These are phyloP conservation scores for Rhynchomys soricoides DNA, from an alignment of 2,113 vertebrate genomes.

Conservation along the genomic window DNA sequence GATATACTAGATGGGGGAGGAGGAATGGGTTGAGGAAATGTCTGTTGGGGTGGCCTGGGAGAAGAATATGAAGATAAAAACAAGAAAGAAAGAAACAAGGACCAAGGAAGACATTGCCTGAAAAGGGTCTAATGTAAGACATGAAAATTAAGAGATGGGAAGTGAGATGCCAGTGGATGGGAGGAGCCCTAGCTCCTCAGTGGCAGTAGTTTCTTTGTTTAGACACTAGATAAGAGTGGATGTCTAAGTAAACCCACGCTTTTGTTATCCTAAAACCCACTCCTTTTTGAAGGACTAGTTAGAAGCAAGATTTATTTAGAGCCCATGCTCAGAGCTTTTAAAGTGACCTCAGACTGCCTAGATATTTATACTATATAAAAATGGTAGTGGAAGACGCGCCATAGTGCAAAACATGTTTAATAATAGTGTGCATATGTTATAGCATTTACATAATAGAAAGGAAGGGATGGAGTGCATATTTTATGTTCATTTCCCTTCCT, in stretches of 20 bases:
- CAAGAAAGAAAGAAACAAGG: too few relatives aligned
- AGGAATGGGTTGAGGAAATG: too few relatives aligned
- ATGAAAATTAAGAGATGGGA: not conserved
- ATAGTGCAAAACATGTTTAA: not conserved
- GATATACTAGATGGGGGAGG: too few relatives aligned
- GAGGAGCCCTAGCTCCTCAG: not conserved
- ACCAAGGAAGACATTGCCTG: not conserved
- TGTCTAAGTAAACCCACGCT: not conserved
- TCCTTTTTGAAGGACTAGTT: not conserved
- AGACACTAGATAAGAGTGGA: not conserved
- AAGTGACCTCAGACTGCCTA: not conserved
- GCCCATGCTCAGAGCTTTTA: not conserved
- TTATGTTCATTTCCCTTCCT: not conserved
- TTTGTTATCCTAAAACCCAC: not conserved
- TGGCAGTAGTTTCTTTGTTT: not conserved
- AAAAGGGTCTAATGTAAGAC: not conserved
- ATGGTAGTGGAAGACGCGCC: not conserved
- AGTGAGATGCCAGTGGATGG: not conserved
- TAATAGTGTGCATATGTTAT: not conserved
- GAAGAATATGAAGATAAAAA: too few relatives aligned
- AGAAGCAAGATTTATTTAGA: not conserved
- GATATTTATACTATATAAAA: not conserved
- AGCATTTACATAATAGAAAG: not conserved
- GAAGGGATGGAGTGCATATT: not conserved
- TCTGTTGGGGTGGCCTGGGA: too few relatives aligned